phyloP scores from a whole-genome alignment of 1,140 invertebrate genomes.

The Aleiodes sp. region DNA sequence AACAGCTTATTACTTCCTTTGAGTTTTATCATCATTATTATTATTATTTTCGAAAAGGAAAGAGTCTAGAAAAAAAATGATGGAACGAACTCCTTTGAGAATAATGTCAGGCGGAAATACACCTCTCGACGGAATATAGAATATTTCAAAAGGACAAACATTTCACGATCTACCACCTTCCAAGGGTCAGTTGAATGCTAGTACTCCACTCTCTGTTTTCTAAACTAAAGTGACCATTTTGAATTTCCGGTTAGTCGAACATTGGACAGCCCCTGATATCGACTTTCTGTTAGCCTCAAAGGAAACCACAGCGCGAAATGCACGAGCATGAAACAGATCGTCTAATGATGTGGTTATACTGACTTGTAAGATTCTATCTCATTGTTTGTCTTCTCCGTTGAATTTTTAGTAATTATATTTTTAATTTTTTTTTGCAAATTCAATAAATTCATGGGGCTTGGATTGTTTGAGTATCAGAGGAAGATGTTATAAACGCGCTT shows the following conservation, averaged over 20 bases:
- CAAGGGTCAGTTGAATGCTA: neutral
- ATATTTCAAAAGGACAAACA: neutral
- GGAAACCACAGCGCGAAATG: slow-evolving; percentile 58
- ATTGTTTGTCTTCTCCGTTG: neutral
- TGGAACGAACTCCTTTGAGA: slow-evolving; percentile 14
- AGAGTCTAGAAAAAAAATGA: slow-evolving; percentile 12
- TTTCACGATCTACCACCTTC: neutral
- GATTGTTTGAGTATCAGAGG: too few species aligned
- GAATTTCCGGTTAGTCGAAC: slow-evolving; percentile 60
- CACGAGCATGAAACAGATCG: slow-evolving; percentile 49
- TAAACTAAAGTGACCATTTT: slow-evolving; percentile 50
- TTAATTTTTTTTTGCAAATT: too few species aligned
- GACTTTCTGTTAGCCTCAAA: slow-evolving; percentile 52
- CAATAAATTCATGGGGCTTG: too few species aligned
- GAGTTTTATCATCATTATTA: too few species aligned
- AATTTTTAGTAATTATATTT: neutral
- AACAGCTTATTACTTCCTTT: too few species aligned
- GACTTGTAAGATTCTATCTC: slow-evolving; percentile 26
- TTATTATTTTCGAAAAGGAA: slow-evolving; percentile 37
- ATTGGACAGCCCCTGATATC: slow-evolving; percentile 41
- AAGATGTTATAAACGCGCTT: too few species aligned
- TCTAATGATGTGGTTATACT: slow-evolving; percentile 62
- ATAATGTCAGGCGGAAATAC: neutral
- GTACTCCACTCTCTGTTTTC: slow-evolving; percentile 13
- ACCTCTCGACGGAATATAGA: neutral